Evolutionary conservation across 64 coral and sea anemone genomes (phyloP).

Genomic region (Pachyseris speciosa): DNA sequence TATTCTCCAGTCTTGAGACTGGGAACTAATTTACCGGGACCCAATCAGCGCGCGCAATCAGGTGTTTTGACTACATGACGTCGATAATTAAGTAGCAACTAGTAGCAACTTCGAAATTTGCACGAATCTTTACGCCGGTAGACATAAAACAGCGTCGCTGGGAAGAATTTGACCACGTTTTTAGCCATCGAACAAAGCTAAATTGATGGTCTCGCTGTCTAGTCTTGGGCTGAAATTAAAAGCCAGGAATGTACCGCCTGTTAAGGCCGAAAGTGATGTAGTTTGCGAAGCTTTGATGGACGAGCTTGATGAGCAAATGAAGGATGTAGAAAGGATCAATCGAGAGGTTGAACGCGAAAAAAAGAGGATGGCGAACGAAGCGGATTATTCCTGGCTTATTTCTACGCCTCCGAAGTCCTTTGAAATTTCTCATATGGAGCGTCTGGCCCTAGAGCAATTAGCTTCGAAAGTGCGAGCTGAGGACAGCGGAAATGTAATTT

Average conservation of each 20-base stretch:
- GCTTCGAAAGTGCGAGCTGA: conserved; percentile 80
- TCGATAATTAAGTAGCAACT: neutral
- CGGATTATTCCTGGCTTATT: conserved; percentile 91
- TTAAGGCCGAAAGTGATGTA: conserved; percentile 65
- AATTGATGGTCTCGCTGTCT: conserved; percentile 40
- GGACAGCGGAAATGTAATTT: conserved; percentile 79
- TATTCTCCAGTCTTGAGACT: neutral
- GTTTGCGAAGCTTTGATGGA: conserved; percentile 81
- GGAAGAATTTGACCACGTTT: neutral
- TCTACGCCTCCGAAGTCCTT: conserved; percentile 51
- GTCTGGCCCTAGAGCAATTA: conserved; percentile 81
- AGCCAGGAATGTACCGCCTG: conserved; percentile 53
- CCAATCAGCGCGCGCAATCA: conserved; percentile 20
- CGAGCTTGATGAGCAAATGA: conserved; percentile 84
- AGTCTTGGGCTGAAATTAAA: conserved; percentile 46
- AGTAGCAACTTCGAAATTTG: no score
- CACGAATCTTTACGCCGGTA: no score
- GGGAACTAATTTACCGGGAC: neutral
- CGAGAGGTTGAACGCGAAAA: conserved; percentile 65
- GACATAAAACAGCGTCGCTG: neutral
- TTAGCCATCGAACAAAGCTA: neutral
- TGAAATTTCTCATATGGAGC: conserved; percentile 73
- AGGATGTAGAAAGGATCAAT: conserved; percentile 51
- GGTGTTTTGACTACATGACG: conserved; percentile 10
- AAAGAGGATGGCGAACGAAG: conserved; percentile 63